These are phyloP conservation scores for Opisthocomus hoazin DNA, from an alignment of 2,113 vertebrate genomes.

Conservation along the genomic window DNA sequence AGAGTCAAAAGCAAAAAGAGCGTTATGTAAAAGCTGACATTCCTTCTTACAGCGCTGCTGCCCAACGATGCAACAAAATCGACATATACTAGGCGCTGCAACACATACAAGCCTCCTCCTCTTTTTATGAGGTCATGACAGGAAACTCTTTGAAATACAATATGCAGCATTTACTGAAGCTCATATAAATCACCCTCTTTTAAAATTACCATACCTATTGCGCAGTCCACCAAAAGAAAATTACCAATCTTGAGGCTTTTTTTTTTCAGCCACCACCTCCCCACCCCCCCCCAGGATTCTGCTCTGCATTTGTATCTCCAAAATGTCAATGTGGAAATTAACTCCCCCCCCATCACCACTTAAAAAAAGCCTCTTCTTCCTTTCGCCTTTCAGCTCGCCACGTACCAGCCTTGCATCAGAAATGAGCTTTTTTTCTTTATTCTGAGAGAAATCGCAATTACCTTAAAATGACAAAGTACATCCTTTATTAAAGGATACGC, in stretches of 20 bases:
- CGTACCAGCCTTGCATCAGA: constrained; percentile 66
- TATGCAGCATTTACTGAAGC: constrained; percentile 86
- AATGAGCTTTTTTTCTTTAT: constrained; percentile 69
- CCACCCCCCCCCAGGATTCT: background rate
- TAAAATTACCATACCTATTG: constrained; percentile 76
- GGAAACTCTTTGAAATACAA: constrained; percentile 89
- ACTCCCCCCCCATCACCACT: background rate
- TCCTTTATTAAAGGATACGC: constrained; percentile 76
- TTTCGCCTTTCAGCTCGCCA: constrained; percentile 59
- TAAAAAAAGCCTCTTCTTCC: constrained; percentile 48
- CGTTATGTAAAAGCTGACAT: constrained; percentile 92
- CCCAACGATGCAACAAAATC: constrained; percentile 92
- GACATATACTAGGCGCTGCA: constrained; percentile 88
- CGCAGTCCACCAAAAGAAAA: constrained; percentile 72
- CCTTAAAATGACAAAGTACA: constrained; percentile 70
- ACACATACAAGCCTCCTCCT: constrained; percentile 93
- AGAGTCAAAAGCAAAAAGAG: constrained; percentile 86
- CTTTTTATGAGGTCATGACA: constrained; percentile 97
- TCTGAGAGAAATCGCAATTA: constrained; percentile 70
- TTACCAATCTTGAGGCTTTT: constrained; percentile 54
- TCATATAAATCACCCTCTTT: constrained; percentile 84
- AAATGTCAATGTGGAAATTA: constrained; percentile 69
- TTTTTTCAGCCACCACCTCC: background rate
- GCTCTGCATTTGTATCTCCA: constrained; percentile 55
- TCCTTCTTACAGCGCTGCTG: constrained; percentile 95